Evolutionary conservation across 2,888 invertebrate species (phyloP), one percentile per base, ranked within the genome.

Genomic region (Leptopilina drosophilae): DNA sequence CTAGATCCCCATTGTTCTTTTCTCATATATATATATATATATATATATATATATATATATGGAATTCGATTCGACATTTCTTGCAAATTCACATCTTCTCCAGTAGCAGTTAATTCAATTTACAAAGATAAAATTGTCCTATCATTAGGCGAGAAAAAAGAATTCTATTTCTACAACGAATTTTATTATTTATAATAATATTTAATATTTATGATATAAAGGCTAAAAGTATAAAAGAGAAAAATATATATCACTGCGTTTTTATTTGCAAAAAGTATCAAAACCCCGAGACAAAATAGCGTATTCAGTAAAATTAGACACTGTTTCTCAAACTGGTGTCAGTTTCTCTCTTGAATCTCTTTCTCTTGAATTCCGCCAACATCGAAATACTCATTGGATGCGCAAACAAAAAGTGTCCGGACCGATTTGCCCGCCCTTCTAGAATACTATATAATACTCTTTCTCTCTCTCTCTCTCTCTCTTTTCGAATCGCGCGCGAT

Each of bases 261-360:
- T 33, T 33, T 59, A 62, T 62, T 15, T 62, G 7, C 20, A 6
- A 20, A 82, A 84, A 85, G 33, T 82, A 83, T 64, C 67, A 77
- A 81, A 77, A 40, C 65, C 67, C 33, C 33, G 33, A 7, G 33
- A 81, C 80, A 79, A 78, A 12, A 80, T 78, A 73, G 82, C 86
- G 84, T 87, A 86, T 87, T 85, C 85, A 82, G 33, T 78, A 83
- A 86, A 89, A 89, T 88, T 88, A 87, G 86, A 86, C 86, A 82
- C 83, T 81, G 84, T 85, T 86, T 83, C 83, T 85, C 84, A 81
- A 77, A 62, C 56, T 73, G 78, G 20, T 62, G 62, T 59, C 81
- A 69, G 76, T 78, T 77, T 76, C 76, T 15, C 80, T 53, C 80
- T 78, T 77, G 49, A 69, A 42, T 42, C 42, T 42, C 79, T 73